phyloP scores from a whole-genome alignment of 1,140 invertebrate genomes.

The Caligus rogercresseyi region DNA sequence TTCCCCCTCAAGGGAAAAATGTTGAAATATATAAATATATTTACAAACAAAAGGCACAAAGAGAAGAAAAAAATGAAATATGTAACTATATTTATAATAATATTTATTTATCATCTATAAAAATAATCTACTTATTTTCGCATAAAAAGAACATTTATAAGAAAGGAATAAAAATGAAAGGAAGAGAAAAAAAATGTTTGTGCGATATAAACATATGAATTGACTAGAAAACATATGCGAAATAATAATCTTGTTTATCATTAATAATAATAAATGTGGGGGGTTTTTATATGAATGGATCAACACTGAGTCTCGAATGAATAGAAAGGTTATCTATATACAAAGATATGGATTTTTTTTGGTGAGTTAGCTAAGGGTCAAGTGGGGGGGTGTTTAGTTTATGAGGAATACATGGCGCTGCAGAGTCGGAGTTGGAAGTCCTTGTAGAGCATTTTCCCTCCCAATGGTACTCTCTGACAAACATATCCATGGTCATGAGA shows the following conservation, averaged over 20 bases:
- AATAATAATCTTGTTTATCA: neutral
- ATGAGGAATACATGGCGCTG: slow-evolving; percentile 29
- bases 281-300: neutral
- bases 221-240: neutral
- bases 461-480: slow-evolving; percentile 45
- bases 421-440: slow-evolving; percentile 33
- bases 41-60: too few species aligned
- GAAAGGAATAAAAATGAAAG: neutral
- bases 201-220: neutral
- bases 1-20: too few species aligned
- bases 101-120: neutral
- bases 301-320: neutral
- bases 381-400: neutral
- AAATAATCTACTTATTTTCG: neutral
- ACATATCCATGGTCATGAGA: slow-evolving; percentile 53
- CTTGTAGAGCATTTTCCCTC: slow-evolving; percentile 45
- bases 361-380: neutral
- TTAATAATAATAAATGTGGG: neutral
- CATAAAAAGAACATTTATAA: neutral
- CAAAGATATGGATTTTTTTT: neutral
- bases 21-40: too few species aligned
- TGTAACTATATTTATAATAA: neutral
- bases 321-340: neutral
- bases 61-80: too few species aligned
- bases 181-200: neutral